phyloP scores from a whole-genome alignment of 1,140 invertebrate genomes.

The Carposina sasakii region DNA sequence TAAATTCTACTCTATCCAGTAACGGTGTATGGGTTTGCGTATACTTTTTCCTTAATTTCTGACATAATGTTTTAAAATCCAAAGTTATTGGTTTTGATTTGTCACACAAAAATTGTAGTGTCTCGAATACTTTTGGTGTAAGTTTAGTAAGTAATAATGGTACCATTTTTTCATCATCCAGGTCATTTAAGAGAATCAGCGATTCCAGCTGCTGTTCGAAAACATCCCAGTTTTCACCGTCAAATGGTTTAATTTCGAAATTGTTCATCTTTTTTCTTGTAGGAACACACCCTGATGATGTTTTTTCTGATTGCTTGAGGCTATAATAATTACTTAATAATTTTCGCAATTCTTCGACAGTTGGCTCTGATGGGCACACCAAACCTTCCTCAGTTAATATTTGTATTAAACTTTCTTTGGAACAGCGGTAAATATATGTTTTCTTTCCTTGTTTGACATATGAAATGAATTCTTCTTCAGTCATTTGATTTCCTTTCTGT shows the following conservation, averaged over 20 bases:
- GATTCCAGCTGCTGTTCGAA: conserved; percentile 6
- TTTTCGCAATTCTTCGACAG: neutral
- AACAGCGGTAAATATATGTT: too few species aligned
- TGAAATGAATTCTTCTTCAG: too few species aligned
- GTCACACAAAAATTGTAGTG: neutral
- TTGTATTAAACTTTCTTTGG: too few species aligned
- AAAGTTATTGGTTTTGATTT: neutral
- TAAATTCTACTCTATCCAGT: neutral
- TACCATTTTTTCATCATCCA: neutral
- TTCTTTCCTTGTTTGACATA: too few species aligned
- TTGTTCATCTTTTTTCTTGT: neutral
- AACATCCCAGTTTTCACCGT: neutral
- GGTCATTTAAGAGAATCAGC: neutral
- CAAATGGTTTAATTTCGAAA: neutral
- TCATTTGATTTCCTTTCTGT: too few species aligned
- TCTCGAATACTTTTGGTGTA: neutral
- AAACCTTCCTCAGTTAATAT: too few species aligned
- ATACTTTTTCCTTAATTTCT: neutral
- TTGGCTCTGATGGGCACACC: too few species aligned
- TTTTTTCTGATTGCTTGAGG: neutral
- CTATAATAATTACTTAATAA: neutral
- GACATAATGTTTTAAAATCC: neutral
- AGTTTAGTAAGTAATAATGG: conserved; percentile 1
- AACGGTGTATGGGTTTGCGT: too few species aligned
- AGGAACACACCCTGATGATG: too few species aligned